phyloP scores from a whole-genome alignment of 2,797 vertebrate genomes.

The Rhinichthys osculus region DNA sequence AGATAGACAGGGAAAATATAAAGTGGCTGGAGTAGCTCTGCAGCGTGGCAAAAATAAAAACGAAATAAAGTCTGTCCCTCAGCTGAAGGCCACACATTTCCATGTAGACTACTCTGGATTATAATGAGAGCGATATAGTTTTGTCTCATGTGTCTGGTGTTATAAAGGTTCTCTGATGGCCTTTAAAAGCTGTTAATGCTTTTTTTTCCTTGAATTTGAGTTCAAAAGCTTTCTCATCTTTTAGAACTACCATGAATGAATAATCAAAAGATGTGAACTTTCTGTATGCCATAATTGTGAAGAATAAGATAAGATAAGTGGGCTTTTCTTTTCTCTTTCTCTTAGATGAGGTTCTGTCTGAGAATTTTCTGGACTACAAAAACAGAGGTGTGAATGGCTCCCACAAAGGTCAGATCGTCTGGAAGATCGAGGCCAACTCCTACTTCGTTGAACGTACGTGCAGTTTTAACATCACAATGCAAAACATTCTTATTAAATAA shows the following conservation, averaged over 20 bases:
- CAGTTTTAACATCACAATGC: not conserved
- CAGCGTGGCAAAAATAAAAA: not conserved
- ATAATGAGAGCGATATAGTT: not conserved
- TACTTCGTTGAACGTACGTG: conserved; percentile 90
- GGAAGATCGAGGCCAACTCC: conserved; percentile 90
- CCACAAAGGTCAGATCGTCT: conserved; percentile 88
- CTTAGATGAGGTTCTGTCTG: conserved; percentile 87
- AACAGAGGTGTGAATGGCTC: conserved; percentile 89
- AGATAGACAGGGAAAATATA: not conserved
- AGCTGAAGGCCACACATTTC: not conserved
- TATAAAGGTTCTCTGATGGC: not conserved
- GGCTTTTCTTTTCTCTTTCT: conserved; percentile 10
- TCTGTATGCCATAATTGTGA: not conserved
- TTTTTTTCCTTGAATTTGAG: not conserved
- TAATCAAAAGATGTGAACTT: not conserved
- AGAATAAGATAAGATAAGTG: not conserved
- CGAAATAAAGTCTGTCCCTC: not conserved
- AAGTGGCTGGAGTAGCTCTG: not conserved
- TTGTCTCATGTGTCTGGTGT: not conserved
- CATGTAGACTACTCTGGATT: not conserved
- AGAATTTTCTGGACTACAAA: conserved; percentile 92
- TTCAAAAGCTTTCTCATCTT: not conserved
- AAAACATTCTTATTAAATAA: not conserved
- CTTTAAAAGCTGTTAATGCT: not conserved
- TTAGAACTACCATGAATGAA: not conserved